Conservation (phyloP, 2,888 invertebrate species). For the Acanthosepion lycidas region DNA sequence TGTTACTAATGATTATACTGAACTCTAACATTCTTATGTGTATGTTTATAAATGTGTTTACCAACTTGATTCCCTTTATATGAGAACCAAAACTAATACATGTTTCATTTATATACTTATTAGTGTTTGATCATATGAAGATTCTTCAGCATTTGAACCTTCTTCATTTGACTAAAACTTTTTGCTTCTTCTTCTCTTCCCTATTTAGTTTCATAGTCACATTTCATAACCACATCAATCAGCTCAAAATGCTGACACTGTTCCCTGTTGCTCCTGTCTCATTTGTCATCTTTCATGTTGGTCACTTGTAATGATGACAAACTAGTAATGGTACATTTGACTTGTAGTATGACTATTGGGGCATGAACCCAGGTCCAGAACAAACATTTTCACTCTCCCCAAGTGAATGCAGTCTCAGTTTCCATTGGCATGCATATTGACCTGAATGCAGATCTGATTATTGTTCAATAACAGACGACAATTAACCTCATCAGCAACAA, state of each 20-base stretch:
- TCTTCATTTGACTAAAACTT: background rate
- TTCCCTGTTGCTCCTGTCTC: background rate
- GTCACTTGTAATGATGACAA: slow-evolving; percentile 2
- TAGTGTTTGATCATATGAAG: background rate
- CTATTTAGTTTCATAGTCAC: background rate
- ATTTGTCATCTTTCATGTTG: background rate
- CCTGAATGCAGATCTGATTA: too few relatives aligned
- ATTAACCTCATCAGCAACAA: too few relatives aligned
- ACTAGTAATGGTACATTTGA: background rate
- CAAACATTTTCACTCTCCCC: background rate
- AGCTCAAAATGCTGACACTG: background rate
- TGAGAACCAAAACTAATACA: too few relatives aligned
- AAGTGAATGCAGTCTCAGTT: background rate
- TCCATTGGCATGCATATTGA: background rate
- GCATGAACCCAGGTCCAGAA: background rate
- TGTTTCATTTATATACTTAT: too few relatives aligned
- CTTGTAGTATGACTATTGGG: background rate
- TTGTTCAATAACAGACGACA: too few relatives aligned
- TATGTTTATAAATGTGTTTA: too few relatives aligned
- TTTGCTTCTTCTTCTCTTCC: background rate
- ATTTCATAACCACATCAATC: background rate
- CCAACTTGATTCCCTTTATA: too few relatives aligned
- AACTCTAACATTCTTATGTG: too few relatives aligned
- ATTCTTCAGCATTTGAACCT: background rate
- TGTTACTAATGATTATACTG: too few relatives aligned